A percentile compares a stretch with the other conserved stretches of the same genome.
These are phyloP conservation scores for Silurus glanis DNA, from an alignment of 2,113 vertebrate species.

Conservation along the genomic window DNA sequence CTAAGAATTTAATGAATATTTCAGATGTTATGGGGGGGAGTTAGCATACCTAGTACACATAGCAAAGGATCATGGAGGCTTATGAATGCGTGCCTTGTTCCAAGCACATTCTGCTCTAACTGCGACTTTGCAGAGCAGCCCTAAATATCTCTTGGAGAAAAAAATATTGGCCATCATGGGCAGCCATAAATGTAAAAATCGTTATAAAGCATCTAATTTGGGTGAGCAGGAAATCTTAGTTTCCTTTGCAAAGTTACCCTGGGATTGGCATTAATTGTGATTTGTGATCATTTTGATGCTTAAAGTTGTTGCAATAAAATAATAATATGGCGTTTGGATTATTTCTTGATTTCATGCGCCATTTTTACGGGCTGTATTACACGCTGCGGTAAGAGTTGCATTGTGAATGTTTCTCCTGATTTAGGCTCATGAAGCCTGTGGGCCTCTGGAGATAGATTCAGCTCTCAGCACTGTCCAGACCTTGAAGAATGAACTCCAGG, in stretches of 20 bases:
- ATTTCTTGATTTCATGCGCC: neutral
- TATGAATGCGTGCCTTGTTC: neutral
- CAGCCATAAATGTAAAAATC: neutral
- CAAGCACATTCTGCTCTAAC: neutral
- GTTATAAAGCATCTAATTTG: neutral
- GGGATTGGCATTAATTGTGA: neutral
- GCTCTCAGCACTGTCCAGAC: conserved; percentile 92
- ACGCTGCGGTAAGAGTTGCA: neutral
- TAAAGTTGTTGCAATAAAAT: neutral
- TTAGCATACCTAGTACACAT: neutral
- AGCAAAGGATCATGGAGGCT: neutral
- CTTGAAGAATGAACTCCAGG: conserved; percentile 90
- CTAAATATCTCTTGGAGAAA: neutral
- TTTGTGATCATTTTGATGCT: neutral
- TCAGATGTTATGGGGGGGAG: neutral
- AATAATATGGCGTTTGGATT: neutral
- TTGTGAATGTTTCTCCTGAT: conserved; percentile 15
- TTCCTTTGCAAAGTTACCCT: neutral
- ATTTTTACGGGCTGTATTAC: neutral
- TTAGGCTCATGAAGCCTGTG: conserved; percentile 96
- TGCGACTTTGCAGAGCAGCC: neutral
- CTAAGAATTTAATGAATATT: neutral
- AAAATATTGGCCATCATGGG: neutral
- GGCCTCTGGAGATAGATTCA: conserved; percentile 96
- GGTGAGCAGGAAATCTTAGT: neutral